Evolutionary conservation across 2,888 invertebrate genomes (phyloP).

Genomic region (Hirtodrosophila histrioides): DNA sequence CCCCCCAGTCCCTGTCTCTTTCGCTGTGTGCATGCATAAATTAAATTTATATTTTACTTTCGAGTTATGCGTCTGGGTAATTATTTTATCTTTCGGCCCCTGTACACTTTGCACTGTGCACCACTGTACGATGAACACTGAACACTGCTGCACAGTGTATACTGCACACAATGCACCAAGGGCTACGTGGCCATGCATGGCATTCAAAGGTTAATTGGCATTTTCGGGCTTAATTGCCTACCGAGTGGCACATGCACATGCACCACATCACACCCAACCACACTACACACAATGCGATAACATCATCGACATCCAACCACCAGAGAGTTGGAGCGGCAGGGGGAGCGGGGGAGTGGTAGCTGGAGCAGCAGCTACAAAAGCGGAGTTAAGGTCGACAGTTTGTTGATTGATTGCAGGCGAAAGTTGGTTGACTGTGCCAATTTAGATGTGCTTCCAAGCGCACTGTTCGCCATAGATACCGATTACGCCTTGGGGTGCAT

Average conservation of each 20-base stretch:
- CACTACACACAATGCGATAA: slow-evolving; percentile 39
- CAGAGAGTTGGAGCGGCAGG: neutral
- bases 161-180: slow-evolving; percentile 45
- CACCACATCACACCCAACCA: slow-evolving; percentile 28
- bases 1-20: slow-evolving; percentile 29
- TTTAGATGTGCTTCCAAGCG: slow-evolving; percentile 32
- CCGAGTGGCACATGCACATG: slow-evolving; percentile 55
- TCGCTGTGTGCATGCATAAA: slow-evolving; percentile 75
- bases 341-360: slow-evolving; percentile 9
- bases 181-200: slow-evolving; percentile 75
- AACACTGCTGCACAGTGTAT: slow-evolving; percentile 3
- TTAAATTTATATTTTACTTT: slow-evolving; percentile 77
- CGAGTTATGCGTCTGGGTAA: slow-evolving; percentile 79
- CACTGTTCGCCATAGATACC: slow-evolving; percentile 9
- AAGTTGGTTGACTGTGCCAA: slow-evolving; percentile 56
- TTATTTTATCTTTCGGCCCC: slow-evolving; percentile 72
- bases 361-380: slow-evolving; percentile 7
- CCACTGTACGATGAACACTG: slow-evolving; percentile 13
- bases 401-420: slow-evolving; percentile 58
- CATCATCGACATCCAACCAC: slow-evolving; percentile 53
- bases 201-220: slow-evolving; percentile 78
- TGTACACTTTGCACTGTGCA: neutral
- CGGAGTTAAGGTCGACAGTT: slow-evolving; percentile 41
- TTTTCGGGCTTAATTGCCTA: slow-evolving; percentile 76
- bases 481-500: neutral